Base-by-base conservation (phyloP, 2,113 vertebrate genomes). In the Phainopepla nitens region DNA sequence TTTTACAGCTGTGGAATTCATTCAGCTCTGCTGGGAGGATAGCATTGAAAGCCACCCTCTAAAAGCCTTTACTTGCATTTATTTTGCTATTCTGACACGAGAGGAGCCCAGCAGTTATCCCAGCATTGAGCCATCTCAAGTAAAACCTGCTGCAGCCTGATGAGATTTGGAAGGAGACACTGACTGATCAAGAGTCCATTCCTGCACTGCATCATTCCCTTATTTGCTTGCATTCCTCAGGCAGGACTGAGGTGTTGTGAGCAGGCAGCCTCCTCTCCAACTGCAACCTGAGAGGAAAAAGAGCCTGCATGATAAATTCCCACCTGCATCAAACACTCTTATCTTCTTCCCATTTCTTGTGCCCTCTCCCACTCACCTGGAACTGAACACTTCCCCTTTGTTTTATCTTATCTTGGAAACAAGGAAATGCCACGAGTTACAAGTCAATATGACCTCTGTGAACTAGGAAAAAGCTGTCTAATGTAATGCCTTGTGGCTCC, bases 391-490 rank as follows among this genome's bases (percentile, higher is more conserved):
- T 98, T 98, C 98, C 98, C 97, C 97, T 98, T 89, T 71, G 95
- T 95, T 97, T 97, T 98, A 98, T 98, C 98, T 98, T 98, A 98
- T 98, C 98, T 98, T 94, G 90, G 91, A 94, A 96, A 97, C 96
- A 97, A 97, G 98, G 98, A 98, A 98, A 98, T 98, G 97, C 98
- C 98, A 97, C 31, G 81, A 97, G 97, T 90, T 97, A 93, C 95
- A 97, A 97, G 98, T 98, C 98, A 98, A 98, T 98, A 98, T 98
- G 97, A 98, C 98, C 98, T 96, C 87, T 97, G 98, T 97, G 97
- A 98, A 98, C 97, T 97, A 92, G 91, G 96, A 97, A 96, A 89
- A 97, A 87, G 86, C 95, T 97, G 96, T 89, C 89, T 96, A 93
- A 36, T 85, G 95, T 68, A 25, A 92, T 96, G 90, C 86, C 86